phyloP scores from a whole-genome alignment of 2,113 vertebrate genomes.

The Ammodytes dubius region DNA sequence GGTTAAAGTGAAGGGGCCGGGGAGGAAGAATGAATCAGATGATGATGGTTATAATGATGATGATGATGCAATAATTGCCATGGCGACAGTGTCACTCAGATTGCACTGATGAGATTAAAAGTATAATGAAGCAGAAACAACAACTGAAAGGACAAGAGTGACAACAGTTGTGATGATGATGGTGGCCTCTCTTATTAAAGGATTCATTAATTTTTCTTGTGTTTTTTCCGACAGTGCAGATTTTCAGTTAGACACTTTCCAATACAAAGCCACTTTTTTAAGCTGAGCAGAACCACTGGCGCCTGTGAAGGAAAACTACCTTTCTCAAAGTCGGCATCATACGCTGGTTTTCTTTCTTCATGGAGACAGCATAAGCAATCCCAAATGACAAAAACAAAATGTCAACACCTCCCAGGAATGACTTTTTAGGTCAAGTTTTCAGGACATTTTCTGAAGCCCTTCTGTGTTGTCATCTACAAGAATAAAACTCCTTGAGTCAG shows the following conservation, averaged over 20 bases:
- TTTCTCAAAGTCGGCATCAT: background rate
- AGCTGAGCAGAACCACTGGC: background rate
- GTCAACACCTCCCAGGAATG: background rate
- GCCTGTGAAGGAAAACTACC: background rate
- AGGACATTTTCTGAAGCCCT: constrained; percentile 6
- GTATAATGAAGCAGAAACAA: constrained; percentile 31
- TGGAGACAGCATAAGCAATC: background rate
- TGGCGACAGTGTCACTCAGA: constrained; percentile 3
- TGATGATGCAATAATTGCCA: constrained; percentile 43
- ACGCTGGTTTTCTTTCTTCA: no score
- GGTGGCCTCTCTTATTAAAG: constrained; percentile 4
- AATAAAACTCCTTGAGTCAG: constrained; percentile 1
- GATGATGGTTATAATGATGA: constrained; percentile 36
- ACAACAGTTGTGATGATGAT: background rate
- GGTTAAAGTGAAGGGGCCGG: constrained; percentile 23
- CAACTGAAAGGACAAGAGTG: background rate
- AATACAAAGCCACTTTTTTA: background rate
- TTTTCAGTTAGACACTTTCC: background rate
- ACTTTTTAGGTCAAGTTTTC: constrained; percentile 1
- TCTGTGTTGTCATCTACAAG: background rate
- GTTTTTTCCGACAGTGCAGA: constrained; percentile 7
- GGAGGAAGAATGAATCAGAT: constrained; percentile 44
- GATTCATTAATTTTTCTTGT: constrained; percentile 4
- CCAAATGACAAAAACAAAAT: background rate
- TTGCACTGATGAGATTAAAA: constrained; percentile 13